A percentile compares a stretch with the other conserved stretches of the same genome.
These are phyloP conservation scores for Polypedilum pembai DNA, from an alignment of 1,140 invertebrate species.

Conservation along the genomic window DNA sequence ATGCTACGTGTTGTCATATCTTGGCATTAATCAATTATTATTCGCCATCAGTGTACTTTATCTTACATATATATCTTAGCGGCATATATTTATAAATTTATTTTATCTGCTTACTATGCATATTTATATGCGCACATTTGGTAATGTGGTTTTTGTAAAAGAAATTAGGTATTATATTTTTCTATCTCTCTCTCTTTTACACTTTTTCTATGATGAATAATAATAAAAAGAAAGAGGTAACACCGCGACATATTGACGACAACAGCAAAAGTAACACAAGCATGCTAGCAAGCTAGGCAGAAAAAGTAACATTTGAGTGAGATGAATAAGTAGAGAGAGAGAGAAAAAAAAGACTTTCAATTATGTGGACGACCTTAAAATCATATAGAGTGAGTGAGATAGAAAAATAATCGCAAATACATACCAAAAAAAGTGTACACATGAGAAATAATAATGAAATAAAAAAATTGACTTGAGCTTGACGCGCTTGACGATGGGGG, in stretches of 20 bases:
- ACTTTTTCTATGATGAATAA: background rate
- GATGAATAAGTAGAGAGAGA: background rate
- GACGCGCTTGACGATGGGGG: background rate
- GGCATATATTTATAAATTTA: too few species aligned
- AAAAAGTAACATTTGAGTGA: background rate
- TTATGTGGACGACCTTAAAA: constrained; percentile 25
- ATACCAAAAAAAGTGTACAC: background rate
- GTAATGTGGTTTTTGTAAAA: background rate
- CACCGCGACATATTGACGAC: too few species aligned
- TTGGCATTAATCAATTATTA: constrained; percentile 20
- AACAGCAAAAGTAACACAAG: too few species aligned
- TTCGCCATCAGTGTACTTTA: background rate
- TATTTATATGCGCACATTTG: background rate
- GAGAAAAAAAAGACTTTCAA: background rate
- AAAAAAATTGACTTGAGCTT: constrained; percentile 25
- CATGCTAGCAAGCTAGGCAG: too few species aligned
- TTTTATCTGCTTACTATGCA: too few species aligned
- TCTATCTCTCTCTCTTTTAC: background rate
- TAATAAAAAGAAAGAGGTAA: background rate
- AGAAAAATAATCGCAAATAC: constrained; percentile 18
- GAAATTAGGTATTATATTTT: background rate
- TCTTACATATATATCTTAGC: background rate
- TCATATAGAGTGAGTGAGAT: background rate
- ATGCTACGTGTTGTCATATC: constrained; percentile 1
- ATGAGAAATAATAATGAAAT: constrained; percentile 6